Percentiles rank a stretch among this genome's conserved stretches.
phyloP scores from a whole-genome alignment of 2,113 vertebrate species.

The Callorhinus ursinus region DNA sequence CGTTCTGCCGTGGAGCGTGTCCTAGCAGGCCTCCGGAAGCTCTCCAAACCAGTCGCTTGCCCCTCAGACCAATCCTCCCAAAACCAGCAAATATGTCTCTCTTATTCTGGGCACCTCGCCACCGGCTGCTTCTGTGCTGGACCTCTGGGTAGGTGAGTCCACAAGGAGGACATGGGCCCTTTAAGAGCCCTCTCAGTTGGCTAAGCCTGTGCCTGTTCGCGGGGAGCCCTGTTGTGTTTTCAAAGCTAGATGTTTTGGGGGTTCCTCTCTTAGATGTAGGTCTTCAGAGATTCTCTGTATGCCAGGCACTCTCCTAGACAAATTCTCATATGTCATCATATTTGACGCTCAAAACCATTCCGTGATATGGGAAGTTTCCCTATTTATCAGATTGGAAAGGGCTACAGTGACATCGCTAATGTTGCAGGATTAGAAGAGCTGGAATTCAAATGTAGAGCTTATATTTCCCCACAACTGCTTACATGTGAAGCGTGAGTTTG shows the following conservation, averaged over 20 bases:
- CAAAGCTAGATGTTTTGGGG: too few species aligned
- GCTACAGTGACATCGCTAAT: not conserved
- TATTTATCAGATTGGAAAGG: not conserved
- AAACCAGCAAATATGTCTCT: not conserved
- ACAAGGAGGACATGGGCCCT: not conserved
- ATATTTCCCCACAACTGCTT: not conserved
- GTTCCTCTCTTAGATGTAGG: not conserved
- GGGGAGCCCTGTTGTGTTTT: not conserved
- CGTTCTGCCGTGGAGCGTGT: fast-evolving
- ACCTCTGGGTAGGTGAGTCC: not conserved
- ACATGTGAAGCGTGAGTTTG: not conserved
- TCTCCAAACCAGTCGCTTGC: fast-evolving
- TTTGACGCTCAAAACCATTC: not conserved
- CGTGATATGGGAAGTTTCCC: not conserved
- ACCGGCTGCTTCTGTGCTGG: not conserved
- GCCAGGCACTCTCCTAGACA: not conserved
- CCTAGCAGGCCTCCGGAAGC: too few species aligned
- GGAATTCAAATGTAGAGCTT: not conserved
- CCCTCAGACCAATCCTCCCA: not conserved
- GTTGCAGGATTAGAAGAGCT: not conserved
- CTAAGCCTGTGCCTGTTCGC: not conserved
- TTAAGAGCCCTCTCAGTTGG: not conserved
- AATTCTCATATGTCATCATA: not conserved
- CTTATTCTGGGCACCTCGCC: too few species aligned
- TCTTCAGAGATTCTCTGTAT: not conserved